Evolutionary conservation across 2,888 invertebrate species (phyloP).

Genomic region (Ochlodes sylvanus): DNA sequence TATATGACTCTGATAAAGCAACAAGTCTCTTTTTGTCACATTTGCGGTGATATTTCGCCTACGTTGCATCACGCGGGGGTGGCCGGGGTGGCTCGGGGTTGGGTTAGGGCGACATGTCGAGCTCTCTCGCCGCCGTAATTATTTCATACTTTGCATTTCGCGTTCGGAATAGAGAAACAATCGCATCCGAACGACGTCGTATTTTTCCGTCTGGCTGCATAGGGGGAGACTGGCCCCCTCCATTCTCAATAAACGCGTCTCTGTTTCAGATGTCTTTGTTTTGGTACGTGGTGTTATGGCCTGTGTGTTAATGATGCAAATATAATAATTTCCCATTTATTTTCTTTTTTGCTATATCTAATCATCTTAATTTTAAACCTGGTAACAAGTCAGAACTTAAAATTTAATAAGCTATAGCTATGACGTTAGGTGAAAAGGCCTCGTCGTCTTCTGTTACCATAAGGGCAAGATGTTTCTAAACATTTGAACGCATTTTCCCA

Average conservation of each 20-base stretch:
- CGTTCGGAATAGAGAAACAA: constrained; percentile 70
- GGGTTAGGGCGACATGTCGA: constrained; percentile 55
- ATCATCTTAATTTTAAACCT: background rate
- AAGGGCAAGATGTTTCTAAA: too few species aligned
- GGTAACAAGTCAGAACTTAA: background rate
- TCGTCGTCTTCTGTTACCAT: too few species aligned
- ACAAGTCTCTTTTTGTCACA: constrained; percentile 78
- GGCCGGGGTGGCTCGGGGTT: constrained; percentile 43
- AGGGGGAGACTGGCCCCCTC: constrained; percentile 45
- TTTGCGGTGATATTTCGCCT: constrained; percentile 66
- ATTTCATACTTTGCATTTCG: constrained; percentile 79
- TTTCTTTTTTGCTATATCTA: background rate
- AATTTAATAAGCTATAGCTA: too few species aligned
- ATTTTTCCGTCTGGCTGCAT: constrained; percentile 69
- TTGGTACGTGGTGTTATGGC: constrained; percentile 19
- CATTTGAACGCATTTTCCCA: too few species aligned
- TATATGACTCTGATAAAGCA: constrained; percentile 77
- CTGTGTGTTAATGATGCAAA: constrained; percentile 3
- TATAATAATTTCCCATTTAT: background rate
- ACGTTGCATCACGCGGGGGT: constrained; percentile 40
- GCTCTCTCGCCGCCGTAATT: constrained; percentile 75
- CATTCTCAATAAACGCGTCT: constrained; percentile 60
- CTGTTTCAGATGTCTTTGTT: constrained; percentile 52
- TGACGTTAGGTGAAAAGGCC: too few species aligned
- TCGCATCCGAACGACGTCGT: constrained; percentile 59